phyloP scores from a whole-genome alignment of 2,888 invertebrate genomes.

The Mesoligia furuncula region DNA sequence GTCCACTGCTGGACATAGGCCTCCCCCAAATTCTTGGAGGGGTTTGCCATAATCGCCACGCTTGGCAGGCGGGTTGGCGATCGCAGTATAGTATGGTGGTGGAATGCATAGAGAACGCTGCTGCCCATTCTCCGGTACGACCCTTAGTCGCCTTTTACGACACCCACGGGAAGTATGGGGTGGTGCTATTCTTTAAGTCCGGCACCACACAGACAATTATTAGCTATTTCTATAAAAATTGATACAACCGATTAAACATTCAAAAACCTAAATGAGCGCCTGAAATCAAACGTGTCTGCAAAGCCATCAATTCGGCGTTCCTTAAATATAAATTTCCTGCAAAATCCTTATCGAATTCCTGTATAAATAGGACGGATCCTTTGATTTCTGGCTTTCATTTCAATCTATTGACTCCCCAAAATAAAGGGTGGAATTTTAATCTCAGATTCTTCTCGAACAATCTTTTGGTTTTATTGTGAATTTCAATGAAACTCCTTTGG shows the following conservation, averaged over 20 bases:
- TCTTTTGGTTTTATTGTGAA: constrained; percentile 67
- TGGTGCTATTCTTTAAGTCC: too few species aligned
- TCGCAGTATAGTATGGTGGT: too few species aligned
- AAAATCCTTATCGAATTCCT: constrained; percentile 72
- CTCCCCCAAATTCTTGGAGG: too few species aligned
- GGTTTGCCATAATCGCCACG: too few species aligned
- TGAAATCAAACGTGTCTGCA: constrained; percentile 42
- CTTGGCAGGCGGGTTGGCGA: too few species aligned
- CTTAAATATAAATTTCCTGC: constrained; percentile 54
- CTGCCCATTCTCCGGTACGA: too few species aligned
- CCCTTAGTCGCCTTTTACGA: too few species aligned
- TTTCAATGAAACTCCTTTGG: constrained; percentile 49
- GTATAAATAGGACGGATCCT: constrained; percentile 70
- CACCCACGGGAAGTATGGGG: too few species aligned
- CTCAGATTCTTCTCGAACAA: constrained; percentile 72
- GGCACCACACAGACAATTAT: too few species aligned
- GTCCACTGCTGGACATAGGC: too few species aligned
- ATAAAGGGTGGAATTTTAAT: constrained; percentile 83
- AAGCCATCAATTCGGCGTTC: constrained; percentile 36
- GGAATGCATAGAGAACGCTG: too few species aligned
- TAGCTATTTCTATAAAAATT: too few species aligned
- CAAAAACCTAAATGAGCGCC: constrained; percentile 20
- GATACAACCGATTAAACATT: constrained; percentile 17
- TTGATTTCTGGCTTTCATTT: constrained; percentile 81
- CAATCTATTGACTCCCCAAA: constrained; percentile 80